These are phyloP conservation scores for Pollenia labialis DNA, from an alignment of 2,888 invertebrate species.

Conservation along the genomic window DNA sequence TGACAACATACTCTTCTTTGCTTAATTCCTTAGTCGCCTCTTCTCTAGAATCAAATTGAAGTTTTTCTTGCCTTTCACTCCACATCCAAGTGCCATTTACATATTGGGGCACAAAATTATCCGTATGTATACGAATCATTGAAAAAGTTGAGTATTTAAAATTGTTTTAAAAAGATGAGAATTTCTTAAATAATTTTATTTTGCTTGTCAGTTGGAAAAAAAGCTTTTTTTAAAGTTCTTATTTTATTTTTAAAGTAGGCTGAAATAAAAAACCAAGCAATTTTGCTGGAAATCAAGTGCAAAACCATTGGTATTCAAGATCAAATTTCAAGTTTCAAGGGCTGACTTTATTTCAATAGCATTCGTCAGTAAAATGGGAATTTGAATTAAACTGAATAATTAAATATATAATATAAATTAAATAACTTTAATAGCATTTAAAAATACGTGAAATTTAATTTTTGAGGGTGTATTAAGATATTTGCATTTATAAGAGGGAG, in stretches of 20 bases:
- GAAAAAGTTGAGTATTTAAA: not conserved
- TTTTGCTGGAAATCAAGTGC: no score
- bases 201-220: not conserved
- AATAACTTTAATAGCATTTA: no score
- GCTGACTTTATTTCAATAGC: no score
- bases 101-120: conserved; percentile 78
- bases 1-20: conserved; percentile 75
- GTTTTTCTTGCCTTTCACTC: conserved; percentile 76
- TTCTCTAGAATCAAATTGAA: conserved; percentile 76
- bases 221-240: not conserved
- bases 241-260: not conserved
- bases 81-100: conserved; percentile 81
- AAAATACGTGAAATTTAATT: no score
- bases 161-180: not conserved
- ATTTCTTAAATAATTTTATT: not conserved
- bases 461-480: no score
- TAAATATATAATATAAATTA: no score
- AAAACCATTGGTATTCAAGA: no score
- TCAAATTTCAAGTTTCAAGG: no score
- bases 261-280: no score
- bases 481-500: no score
- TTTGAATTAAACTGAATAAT: no score
- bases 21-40: conserved; percentile 65
- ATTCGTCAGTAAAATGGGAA: no score
- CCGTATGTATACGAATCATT: conserved; percentile 79